phyloP scores from a whole-genome alignment of 64 coral and sea anemone species.

The Pocillopora damicornis region DNA sequence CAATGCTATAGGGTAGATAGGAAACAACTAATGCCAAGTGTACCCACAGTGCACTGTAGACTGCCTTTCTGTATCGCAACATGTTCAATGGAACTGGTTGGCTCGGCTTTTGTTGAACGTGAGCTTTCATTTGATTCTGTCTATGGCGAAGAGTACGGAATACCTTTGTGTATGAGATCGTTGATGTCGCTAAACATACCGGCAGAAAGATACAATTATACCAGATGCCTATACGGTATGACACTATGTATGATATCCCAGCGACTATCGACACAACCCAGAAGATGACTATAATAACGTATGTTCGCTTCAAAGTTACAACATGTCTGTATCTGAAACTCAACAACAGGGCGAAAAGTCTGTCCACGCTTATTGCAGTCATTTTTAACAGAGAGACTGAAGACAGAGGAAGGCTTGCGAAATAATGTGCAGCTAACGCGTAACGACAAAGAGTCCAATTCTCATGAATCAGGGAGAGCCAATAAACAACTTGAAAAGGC shows the following conservation, averaged over 20 bases:
- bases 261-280: not conserved
- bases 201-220: not conserved
- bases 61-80: not conserved
- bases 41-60: not conserved
- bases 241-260: not conserved
- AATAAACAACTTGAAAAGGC: not conserved
- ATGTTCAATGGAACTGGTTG: not conserved
- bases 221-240: not conserved
- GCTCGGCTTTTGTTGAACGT: not conserved
- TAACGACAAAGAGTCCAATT: not conserved
- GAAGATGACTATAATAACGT: not conserved
- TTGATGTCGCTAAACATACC: not conserved
- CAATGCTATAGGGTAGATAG: not conserved
- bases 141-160: not conserved
- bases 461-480: not conserved
- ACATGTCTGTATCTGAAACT: not conserved
- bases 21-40: not conserved
- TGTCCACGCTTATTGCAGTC: not conserved
- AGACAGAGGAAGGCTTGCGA: not conserved
- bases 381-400: not conserved
- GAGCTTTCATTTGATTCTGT: not conserved
- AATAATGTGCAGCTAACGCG: not conserved
- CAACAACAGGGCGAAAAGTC: not conserved
- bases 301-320: not conserved
- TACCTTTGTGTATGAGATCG: not conserved